Evolutionary conservation across 2,888 invertebrate species (phyloP).

Genomic region (Cremastinae sp.): DNA sequence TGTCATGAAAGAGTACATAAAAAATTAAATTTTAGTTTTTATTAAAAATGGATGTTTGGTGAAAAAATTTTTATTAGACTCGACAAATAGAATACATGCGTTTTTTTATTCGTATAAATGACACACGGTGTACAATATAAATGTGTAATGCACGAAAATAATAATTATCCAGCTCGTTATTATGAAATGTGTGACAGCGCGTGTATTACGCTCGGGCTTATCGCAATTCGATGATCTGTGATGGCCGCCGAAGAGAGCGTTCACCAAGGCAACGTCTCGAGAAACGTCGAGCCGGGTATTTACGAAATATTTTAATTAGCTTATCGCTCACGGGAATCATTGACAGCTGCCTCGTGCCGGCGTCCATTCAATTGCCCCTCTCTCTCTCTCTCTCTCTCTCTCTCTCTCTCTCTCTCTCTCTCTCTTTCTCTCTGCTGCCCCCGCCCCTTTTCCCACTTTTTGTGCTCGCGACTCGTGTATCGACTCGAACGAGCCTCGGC

Average conservation of each 20-base stretch:
- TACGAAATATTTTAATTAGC: constrained; percentile 80
- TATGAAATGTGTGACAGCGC: constrained; percentile 7
- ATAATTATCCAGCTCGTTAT: constrained; percentile 19
- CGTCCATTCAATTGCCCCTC: constrained; percentile 77
- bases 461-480: too few species aligned
- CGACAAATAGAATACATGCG: too few species aligned
- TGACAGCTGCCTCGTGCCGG: constrained; percentile 77
- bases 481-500: too few species aligned
- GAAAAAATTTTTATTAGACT: too few species aligned
- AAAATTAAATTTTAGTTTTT: too few species aligned
- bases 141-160: neutral
- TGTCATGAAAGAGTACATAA: too few species aligned
- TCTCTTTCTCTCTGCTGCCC: neutral
- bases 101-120: too few species aligned
- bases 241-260: constrained; percentile 62
- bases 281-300: constrained; percentile 63
- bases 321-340: constrained; percentile 76
- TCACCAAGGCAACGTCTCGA: constrained; percentile 38
- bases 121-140: too few species aligned
- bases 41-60: too few species aligned
- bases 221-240: constrained; percentile 73
- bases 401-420: constrained; percentile 5
- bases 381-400: constrained; percentile 38
- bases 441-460: too few species aligned
- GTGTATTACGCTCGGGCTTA: constrained; percentile 61